Evolutionary conservation across 35 echinoderm and acorn worm genomes (phyloP), one percentile per base, ranked within the genome.

Genomic region (Apostichopus californicus): DNA sequence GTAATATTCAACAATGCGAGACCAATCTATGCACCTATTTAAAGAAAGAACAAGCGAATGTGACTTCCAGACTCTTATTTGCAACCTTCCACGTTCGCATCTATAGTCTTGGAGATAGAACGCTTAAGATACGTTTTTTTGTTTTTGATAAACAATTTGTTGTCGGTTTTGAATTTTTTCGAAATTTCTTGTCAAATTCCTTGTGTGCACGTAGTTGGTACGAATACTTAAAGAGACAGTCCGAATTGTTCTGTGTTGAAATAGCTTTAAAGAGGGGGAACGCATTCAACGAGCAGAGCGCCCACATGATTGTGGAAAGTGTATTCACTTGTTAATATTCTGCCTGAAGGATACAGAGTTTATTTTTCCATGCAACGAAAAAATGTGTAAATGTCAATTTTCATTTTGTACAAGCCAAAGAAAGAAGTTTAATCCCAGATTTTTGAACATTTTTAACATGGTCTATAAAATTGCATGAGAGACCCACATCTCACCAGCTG

Each of bases 361-460:
- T 89, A 89, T 89, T 73, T 89, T 89, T 89, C 86, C 86, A 89
- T 89, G 63, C 86, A 89, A 89, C 86, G 63, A 89, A 89, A 46
- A 14, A 72, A n/a, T n/a, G 52, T 89, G 86, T 89, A 72, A 89
- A 89, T 89, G 86, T 89, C 86, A 89, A 61, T 71, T 89, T 89
- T 89, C 86, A 72, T 89, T 89, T 89, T 89, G 86, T 89, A 89
- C 86, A 89, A 89, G 86, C 86, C 86, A 89, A 89, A 89, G 86
- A 88, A 53, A 89, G 86, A 73, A 58, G 86, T 89, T 89, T 89
- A 89, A 72, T 89, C 86, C 86, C 86, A 89, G 60, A 89, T 89
- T 89, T 89, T 89, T 85, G 86, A 89, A 66, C 86, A 34, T 89
- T 89, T 89, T 89, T 89, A 89, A 89, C 86, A 72, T 68, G 86